Percentiles rank a stretch among this genome's conserved stretches.
Conservation (phyloP, 2,888 invertebrate species). For the Glaucopsyche alexis region DNA sequence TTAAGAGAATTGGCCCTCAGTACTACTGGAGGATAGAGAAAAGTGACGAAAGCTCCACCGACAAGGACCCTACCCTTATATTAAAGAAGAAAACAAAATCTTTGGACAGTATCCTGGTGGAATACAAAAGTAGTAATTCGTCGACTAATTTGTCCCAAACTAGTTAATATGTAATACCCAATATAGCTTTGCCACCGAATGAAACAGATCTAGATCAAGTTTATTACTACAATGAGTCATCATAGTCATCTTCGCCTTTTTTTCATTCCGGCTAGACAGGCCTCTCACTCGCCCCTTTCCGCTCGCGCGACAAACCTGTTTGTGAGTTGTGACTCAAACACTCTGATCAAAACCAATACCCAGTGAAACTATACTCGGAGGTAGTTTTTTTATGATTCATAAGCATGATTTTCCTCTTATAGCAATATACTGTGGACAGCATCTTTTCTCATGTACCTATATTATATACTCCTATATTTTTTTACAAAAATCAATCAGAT, state of each 20-base stretch:
- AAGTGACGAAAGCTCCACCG: no score
- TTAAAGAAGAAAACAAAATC: no score
- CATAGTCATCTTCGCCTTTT: background rate
- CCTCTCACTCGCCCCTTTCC: constrained; percentile 19
- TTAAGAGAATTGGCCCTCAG: no score
- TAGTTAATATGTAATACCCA: background rate
- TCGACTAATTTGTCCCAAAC: no score
- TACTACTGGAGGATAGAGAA: no score
- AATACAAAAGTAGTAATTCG: no score
- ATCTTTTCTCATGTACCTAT: no score
- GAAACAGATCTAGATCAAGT: constrained; percentile 7
- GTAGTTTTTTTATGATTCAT: constrained; percentile 5
- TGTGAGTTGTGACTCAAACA: background rate
- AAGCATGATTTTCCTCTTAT: background rate
- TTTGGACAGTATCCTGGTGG: no score
- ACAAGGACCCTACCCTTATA: no score
- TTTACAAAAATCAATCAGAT: no score
- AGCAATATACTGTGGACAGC: no score
- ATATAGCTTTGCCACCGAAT: background rate
- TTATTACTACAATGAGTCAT: background rate
- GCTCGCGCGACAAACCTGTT: background rate
- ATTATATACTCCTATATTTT: no score
- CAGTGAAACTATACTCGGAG: background rate
- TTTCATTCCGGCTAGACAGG: background rate
- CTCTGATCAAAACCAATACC: background rate